Percentiles rank a stretch among this genome's conserved stretches.
phyloP scores from a whole-genome alignment of 2,888 invertebrate genomes.

The Parasteatoda lunata region DNA sequence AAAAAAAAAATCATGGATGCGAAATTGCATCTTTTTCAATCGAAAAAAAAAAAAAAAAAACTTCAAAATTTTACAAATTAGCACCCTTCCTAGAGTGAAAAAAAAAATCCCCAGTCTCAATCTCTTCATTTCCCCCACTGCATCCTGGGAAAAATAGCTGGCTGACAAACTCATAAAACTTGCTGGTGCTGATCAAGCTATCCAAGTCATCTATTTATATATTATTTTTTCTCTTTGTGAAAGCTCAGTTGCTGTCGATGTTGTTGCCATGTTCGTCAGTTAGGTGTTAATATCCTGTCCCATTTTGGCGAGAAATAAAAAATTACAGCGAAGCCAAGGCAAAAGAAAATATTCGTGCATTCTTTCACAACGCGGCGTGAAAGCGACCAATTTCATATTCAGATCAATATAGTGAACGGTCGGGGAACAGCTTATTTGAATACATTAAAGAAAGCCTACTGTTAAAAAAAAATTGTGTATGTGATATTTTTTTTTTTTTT shows the following conservation, averaged over 20 bases:
- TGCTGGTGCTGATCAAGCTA: conserved; percentile 27
- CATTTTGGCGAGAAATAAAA: conserved; percentile 4
- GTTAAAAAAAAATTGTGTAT: background rate
- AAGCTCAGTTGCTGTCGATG: background rate
- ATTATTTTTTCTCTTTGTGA: background rate
- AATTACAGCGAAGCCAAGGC: background rate
- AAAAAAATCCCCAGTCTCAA: background rate
- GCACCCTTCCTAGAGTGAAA: background rate
- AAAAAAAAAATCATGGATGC: no score
- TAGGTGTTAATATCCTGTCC: conserved; percentile 51
- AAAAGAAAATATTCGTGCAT: background rate
- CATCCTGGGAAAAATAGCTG: background rate
- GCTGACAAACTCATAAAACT: conserved; percentile 39
- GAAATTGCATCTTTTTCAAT: background rate
- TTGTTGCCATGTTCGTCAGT: background rate
- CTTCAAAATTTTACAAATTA: background rate
- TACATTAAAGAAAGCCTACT: conserved; percentile 25
- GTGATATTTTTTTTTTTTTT: background rate
- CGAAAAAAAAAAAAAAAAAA: background rate
- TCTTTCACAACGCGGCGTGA: background rate
- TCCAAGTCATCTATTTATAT: conserved; percentile 32
- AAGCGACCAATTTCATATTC: conserved; percentile 32
- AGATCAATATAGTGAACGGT: conserved; percentile 46
- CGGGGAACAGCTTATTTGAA: conserved; percentile 51
- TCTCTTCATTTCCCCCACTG: background rate